Base-by-base conservation (phyloP, 2,797 vertebrate genomes). In the Poecilia velifera region DNA sequence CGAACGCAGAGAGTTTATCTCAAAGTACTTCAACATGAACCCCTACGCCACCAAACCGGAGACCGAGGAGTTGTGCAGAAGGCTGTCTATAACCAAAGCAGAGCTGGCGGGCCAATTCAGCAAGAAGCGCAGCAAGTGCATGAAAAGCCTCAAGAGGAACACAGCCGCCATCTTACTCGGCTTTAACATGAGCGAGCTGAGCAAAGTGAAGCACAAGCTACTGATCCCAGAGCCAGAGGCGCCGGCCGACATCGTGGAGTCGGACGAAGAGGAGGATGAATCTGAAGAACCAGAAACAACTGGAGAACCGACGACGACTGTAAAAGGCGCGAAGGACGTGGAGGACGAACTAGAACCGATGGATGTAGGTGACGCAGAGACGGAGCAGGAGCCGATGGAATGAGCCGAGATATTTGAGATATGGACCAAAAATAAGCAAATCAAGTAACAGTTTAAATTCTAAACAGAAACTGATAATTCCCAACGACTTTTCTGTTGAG, bases 181-280 rank as follows among this genome's bases (percentile, higher is more conserved):
- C 76, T 99, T 99, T 92, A 97, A 96, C 92, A 97, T 99, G 97
- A 93, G 93, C 0, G 96, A 97, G 90, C 81, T 99, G 83, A 96
- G 92, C 88, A 97, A 96, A 80, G 77, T 99, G 20, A 97, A 97
- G 91, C 98, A 99, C 90, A 95, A 91, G 78, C 92, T 86, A 22
- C 25, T 86, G 41, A 88, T 93, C 59, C 93, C 91, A 76, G 94
- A 96, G 71, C 90, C 86, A 68, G 76, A 80, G 71, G 59, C 90
- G 57, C 49, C 90, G 0, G 41, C 72, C 0, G 92, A 93, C 0
- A 3, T 64, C 0, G 0, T 84, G 79, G 94, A 95, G 72, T 86
- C 85, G 16, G 34, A 76, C 43, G 3, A 73, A 12, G 34, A 49
- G 16, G 46, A 51, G 10, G 78, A 59, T 39, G 6, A 76, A 20